Evolutionary conservation across 2,113 vertebrate genomes (phyloP), one percentile per base, ranked within the genome.

Genomic region (Ictalurus furcatus): DNA sequence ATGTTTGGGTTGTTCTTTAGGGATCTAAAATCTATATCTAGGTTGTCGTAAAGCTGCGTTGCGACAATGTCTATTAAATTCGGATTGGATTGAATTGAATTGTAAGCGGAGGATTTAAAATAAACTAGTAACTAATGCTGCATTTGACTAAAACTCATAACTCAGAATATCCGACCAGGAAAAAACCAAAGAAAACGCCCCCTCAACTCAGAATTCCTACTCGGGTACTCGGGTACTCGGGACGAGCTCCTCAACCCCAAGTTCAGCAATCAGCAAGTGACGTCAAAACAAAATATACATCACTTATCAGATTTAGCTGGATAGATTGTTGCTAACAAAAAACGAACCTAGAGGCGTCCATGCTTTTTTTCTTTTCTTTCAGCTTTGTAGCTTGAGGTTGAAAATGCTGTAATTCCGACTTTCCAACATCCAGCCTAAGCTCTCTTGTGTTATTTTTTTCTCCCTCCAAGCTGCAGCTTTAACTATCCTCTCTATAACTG

Each of bases 401-500:
- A 79, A 79, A 79, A 40, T 44, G 9, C 8, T 40, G 34, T 74
- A n/a, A 67, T 34, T 76, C 73, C 21, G 74, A 78, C 21, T 44
- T 25, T 40, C 40, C 19, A 76, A 7, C 40, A 8, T 54, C 48
- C 25, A 52, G 25, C 76, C 25, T 16, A 28, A 76, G 5, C 44
- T 79, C 44, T 54, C 25, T 40, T 21, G 3, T 11, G 0, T 23
- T 34, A 40, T 30, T 21, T n/a, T 40, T 7, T 84, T 90, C 52
- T 56, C 44, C 19, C 85, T 79, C 30, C 59, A 58, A 40, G 61
- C 65, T 82, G 83, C 89, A 90, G 85, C 87, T 92, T 84, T 87
- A 91, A 91, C 89, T 82, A 88, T 86, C 44, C 78, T 71, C 87
- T 81, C 89, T 91, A 78, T 81, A 88, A 82, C 63, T 37, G 14